Evolutionary conservation across 2,113 vertebrate species (phyloP).

Genomic region (Lethenteron reissneri): DNA sequence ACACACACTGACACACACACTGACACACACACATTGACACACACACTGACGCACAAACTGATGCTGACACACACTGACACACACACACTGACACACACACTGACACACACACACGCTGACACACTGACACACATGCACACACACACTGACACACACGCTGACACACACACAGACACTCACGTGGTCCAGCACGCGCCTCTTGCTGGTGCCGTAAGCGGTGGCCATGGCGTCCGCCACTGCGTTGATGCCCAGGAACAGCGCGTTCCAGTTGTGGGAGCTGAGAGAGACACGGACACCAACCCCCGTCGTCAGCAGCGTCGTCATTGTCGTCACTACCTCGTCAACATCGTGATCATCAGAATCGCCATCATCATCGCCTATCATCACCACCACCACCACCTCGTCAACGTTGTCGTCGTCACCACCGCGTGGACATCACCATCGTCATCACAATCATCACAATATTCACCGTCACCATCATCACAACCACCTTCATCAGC

Average conservation of each 20-base stretch:
- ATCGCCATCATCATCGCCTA: too few species aligned
- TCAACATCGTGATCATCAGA: too few species aligned
- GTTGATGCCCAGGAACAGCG: conserved; percentile 62
- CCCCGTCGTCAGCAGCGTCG: too few species aligned
- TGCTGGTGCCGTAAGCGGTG: conserved; percentile 65
- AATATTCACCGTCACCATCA: too few species aligned
- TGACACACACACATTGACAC: background rate
- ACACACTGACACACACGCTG: too few species aligned
- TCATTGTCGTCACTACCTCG: too few species aligned
- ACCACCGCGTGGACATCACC: too few species aligned
- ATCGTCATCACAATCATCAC: too few species aligned
- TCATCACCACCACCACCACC: too few species aligned
- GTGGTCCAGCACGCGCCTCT: conserved; percentile 77
- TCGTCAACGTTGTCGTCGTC: too few species aligned
- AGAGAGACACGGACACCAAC: background rate
- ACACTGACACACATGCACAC: background rate
- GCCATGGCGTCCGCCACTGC: conserved; percentile 73
- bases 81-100: background rate
- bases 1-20: background rate
- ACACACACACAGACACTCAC: conserved; percentile 28
- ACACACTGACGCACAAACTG: background rate
- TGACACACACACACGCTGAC: background rate
- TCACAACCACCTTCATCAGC: too few species aligned
- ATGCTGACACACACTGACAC: background rate
- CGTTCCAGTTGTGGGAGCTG: conserved; percentile 92